Evolutionary conservation across 2,888 invertebrate genomes (phyloP), one percentile per base, ranked within the genome.

Genomic region (Vanessa cardui): DNA sequence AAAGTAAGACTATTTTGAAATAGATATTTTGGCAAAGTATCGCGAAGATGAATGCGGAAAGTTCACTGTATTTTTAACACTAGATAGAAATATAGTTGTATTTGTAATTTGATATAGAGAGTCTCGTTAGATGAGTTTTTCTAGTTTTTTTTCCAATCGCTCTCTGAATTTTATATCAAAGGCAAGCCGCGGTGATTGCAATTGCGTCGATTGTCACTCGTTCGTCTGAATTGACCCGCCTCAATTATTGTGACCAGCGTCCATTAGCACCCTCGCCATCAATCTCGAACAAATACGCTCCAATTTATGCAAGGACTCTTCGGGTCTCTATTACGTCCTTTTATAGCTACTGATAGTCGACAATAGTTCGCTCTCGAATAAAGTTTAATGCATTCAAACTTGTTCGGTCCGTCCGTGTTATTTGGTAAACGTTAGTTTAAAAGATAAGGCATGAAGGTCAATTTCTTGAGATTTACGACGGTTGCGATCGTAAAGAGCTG

Each of bases 191-290:
- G 47, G 31, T 33, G 50, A 58, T 64, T 59, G 33, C 64, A 68
- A 64, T 68, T 71, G 69, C 64, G 66, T 63, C 47, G 62, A 65
- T 71, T 59, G 73, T 67, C 69, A 62, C 64, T 72, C 44, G 68
- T 58, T 56, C 58, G 63, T 46, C 26, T 66, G 64, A 65, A 68
- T 68, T 72, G 70, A 70, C 68, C 70, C 70, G 68, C 62, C 58
- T 65, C 72, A 68, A 70, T 70, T 72, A 66, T 70, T 68, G 64
- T 59, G 70, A 68, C 72, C 68, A 62, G 45, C 61, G 58, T 58
- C 66, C 66, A 70, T 70, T 70, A 68, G 63, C 68, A 64, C 64
- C 66, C 62, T 66, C 66, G 58, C 44, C 49, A 54, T 63, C 72
- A 70, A 61, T 70, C 66, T 65, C 49, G 52, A 47, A 56, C 60